Evolutionary conservation across 1,140 invertebrate genomes (phyloP), one percentile per base, ranked within the genome.

Genomic region (Procambarus virginalis): DNA sequence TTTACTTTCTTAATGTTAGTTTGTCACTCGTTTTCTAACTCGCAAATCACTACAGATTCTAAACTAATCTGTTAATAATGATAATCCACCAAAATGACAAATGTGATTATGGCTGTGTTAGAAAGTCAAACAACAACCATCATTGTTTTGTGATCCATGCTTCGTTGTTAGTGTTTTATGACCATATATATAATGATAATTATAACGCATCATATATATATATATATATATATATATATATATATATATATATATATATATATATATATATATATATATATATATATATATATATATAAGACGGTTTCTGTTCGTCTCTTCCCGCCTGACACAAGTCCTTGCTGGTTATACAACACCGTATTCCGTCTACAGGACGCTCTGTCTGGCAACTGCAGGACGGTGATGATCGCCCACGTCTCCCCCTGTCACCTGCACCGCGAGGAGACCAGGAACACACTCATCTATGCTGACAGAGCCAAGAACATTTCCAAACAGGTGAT

Each of bases 371-470:
- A 96, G 93, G 95, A 99, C 93, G 97, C 98, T 0, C 94, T 99
- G 17, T 97, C 97, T 88, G 98, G 98, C 4, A 98, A 98, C 93
- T 98, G 97, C 93, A 95, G 95, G 91, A 96, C 98, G 0, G 97
- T 98, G 0, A 99, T 99, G 98, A 97, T 99, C 86, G 98, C 98
- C n/a, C 98, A 99, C 93, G 97, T 99, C 6, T 97, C 97, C 17
- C 97, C 98, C 0, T 96, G 96, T 14, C 95, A 95, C 17, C 93
- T 94, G 2, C 96, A 98, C 92, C 95, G 97, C 14, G 98, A 99
- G 92, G 98, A 99, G 93, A 97, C 97, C 0, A 95, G 97, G 90
- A 99, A 98, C 93, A 99, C 98, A 0, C 94, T 99, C 4, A 96
- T 98, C 75, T 99, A 99, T 94, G 98, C 98, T 6, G 97, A 98